Evolutionary conservation across 1,140 invertebrate genomes (phyloP).

Genomic region (Anoplolepis gracilipes): DNA sequence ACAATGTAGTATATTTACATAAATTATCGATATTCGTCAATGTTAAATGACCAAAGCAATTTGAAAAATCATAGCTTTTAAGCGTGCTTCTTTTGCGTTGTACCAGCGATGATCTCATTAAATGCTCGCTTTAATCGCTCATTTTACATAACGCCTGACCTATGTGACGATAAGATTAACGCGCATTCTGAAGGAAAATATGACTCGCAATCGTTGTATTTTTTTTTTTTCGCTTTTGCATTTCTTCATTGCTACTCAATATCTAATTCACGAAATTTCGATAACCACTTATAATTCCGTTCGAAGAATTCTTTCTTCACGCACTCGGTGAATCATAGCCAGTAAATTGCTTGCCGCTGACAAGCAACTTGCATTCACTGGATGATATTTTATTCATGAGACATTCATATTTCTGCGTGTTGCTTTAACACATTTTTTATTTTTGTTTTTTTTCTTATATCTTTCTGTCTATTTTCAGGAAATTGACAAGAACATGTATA

Average conservation of each 20-base stretch:
- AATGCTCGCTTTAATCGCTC: slow-evolving; percentile 49
- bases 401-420: background rate
- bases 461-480: background rate
- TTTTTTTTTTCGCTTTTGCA: background rate
- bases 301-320: slow-evolving; percentile 63
- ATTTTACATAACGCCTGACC: slow-evolving; percentile 63
- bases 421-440: slow-evolving; percentile 21
- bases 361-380: slow-evolving; percentile 19
- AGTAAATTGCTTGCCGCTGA: slow-evolving; percentile 58
- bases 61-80: slow-evolving; percentile 10
- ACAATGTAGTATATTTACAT: background rate
- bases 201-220: background rate
- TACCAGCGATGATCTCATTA: slow-evolving; percentile 54
- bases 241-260: background rate
- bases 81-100: background rate
- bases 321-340: slow-evolving; percentile 64
- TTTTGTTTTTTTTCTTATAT: background rate
- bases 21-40: background rate
- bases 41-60: background rate
- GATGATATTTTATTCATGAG: slow-evolving; percentile 63
- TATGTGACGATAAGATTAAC: slow-evolving; percentile 60
- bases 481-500: background rate
- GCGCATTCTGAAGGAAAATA: slow-evolving; percentile 6
- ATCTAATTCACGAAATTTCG: background rate
- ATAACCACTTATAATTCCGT: slow-evolving; percentile 30